These are phyloP conservation scores for Sinodicranocentrus sp. DNA, from an alignment of 2,888 invertebrate species.

Conservation along the genomic window DNA sequence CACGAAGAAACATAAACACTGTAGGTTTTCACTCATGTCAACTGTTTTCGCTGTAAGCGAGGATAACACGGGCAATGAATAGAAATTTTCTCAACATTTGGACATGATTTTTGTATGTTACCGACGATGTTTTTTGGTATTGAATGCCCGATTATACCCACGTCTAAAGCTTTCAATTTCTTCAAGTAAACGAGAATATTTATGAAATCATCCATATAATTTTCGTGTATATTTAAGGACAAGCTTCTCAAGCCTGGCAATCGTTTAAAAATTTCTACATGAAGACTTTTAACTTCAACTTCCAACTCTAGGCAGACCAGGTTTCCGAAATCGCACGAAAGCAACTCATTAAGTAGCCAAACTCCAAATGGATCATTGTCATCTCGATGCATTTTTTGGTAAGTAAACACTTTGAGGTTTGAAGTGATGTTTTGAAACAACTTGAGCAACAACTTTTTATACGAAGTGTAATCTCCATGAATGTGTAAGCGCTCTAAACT, in stretches of 20 bases:
- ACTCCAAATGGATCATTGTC: conserved; percentile 64
- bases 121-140: neutral
- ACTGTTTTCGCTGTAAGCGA: too few relatives aligned
- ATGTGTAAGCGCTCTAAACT: neutral
- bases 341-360: conserved; percentile 58
- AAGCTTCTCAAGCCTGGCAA: neutral
- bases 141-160: neutral
- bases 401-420: conserved; percentile 26
- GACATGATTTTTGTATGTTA: neutral
- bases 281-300: neutral
- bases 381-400: conserved; percentile 33
- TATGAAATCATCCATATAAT: neutral
- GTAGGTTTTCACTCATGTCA: too few relatives aligned
- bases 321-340: conserved; percentile 35
- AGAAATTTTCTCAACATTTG: neutral
- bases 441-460: neutral
- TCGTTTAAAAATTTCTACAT: neutral
- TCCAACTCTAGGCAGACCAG: conserved; percentile 45
- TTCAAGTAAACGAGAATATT: neutral
- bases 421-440: neutral
- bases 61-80: conserved; percentile 17
- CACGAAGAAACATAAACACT: neutral
- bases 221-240: neutral
- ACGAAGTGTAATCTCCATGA: neutral
- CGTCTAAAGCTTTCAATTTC: neutral